Evolutionary conservation across 1,140 invertebrate species (phyloP), one percentile per base, ranked within the genome.

Genomic region (Belonocnema kinseyi): DNA sequence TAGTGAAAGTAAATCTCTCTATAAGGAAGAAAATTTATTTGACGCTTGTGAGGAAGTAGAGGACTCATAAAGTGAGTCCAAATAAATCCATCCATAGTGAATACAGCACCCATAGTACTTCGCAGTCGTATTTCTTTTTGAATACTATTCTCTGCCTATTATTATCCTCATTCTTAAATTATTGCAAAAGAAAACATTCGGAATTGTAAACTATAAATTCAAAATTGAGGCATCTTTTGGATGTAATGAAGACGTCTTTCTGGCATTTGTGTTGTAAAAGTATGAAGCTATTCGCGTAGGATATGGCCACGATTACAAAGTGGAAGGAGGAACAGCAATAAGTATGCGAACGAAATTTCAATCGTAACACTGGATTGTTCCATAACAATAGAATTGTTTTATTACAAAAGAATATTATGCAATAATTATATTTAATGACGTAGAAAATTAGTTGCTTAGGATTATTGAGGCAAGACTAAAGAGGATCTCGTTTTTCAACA

Each of bases 401-500:
- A 66, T 66, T 66, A 66, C 21, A 66, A 40, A 10, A 66, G 58
- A 66, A 21, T 4, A 66, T 66, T 66, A 26, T 26, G 58, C 58
- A 66, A 66, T 66, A 66, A 66, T 66, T 66, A 66, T 66, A 66
- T 66, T 66, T 66, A 66, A 66, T 66, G 58, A 66, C 58, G 58
- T 66, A 66, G 58, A 66, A 66, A 66, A 66, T 66, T 66, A 66
- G 58, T 33, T 26, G 58, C 40, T 66, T 66, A 66, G 58, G 58
- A 66, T 66, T 66, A 66, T 66, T 66, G 26, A 66, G 58, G 58
- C 58, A 66, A 66, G 58, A 66, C 58, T 26, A 66, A 66, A 66
- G 58, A 33, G 58, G 26, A 66, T 66, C 58, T 33, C 14, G 58
- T 66, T 66, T 66, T 66, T 66, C 58, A 66, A 40, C 58, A 66